Conservation (phyloP, 2,113 vertebrate genomes). For the Nycticorax nycticorax region DNA sequence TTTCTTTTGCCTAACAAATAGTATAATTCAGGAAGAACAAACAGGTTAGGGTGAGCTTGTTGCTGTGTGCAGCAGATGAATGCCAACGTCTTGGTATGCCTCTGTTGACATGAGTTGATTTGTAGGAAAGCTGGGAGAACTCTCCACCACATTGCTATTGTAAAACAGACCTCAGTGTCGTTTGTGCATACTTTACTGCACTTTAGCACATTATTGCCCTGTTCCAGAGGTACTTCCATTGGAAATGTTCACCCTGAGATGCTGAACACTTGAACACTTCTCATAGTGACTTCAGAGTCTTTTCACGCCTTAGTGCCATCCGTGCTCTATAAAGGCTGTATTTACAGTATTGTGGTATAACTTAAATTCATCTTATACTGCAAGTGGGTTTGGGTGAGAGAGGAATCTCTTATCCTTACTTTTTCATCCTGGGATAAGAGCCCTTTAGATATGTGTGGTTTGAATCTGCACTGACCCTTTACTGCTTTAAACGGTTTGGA, state of each 20-base stretch:
- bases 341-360: background rate
- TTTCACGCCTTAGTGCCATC: background rate
- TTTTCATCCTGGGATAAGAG: background rate
- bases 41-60: background rate
- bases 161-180: background rate
- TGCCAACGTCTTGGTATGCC: background rate
- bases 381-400: background rate
- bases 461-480: background rate
- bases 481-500: background rate
- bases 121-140: background rate
- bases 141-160: fast-evolving
- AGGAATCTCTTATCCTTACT: background rate
- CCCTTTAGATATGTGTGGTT: background rate
- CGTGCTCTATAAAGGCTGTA: background rate
- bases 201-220: background rate
- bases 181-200: fast-evolving
- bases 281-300: background rate
- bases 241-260: background rate
- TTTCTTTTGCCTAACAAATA: background rate
- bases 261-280: background rate
- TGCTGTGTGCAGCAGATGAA: background rate
- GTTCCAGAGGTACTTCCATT: background rate
- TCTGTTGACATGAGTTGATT: background rate
- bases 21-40: background rate
- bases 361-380: background rate